A percentile compares a stretch with the other conserved stretches of the same genome.
Conservation (phyloP, 2,888 invertebrate species). For the Camptogramma bilineatum region DNA sequence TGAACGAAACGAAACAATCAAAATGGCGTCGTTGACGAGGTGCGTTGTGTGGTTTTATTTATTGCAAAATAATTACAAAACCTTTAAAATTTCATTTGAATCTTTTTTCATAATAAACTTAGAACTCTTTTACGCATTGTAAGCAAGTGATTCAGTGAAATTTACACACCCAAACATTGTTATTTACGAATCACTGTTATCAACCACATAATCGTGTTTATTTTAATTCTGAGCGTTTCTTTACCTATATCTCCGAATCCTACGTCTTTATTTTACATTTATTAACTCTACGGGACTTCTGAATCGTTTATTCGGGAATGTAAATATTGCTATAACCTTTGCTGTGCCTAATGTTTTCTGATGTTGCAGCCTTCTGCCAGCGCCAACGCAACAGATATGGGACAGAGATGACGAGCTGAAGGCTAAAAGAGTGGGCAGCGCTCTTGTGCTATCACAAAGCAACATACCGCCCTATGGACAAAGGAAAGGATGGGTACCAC, state of each 20-base stretch:
- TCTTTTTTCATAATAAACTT: not conserved
- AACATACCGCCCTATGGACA: slow-evolving; percentile 97
- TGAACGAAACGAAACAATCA: slow-evolving; percentile 35
- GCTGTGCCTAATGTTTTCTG: not conserved
- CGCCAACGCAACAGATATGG: slow-evolving; percentile 94
- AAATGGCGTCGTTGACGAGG: slow-evolving; percentile 81
- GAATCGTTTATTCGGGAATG: not conserved
- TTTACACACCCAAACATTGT: not conserved
- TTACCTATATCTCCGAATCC: not conserved
- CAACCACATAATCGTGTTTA: slow-evolving; percentile 7
- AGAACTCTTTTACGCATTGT: not conserved
- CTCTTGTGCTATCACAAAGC: slow-evolving; percentile 91
- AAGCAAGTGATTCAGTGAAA: not conserved
- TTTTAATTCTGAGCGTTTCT: not conserved
- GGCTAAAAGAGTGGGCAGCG: slow-evolving; percentile 84
- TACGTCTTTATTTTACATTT: not conserved
- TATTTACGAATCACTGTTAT: not conserved
- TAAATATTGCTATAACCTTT: slow-evolving; percentile 34
- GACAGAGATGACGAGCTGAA: slow-evolving; percentile 93
- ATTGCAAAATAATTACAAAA: slow-evolving; percentile 20
- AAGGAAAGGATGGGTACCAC: slow-evolving; percentile 96
- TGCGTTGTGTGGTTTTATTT: slow-evolving; percentile 51
- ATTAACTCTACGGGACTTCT: not conserved
- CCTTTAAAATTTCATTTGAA: not conserved
- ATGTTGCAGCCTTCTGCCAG: slow-evolving; percentile 90